Percentiles rank a stretch among this genome's conserved stretches.
Conservation (phyloP, 2,113 vertebrate species). For the Rhagologus leucostigma region DNA sequence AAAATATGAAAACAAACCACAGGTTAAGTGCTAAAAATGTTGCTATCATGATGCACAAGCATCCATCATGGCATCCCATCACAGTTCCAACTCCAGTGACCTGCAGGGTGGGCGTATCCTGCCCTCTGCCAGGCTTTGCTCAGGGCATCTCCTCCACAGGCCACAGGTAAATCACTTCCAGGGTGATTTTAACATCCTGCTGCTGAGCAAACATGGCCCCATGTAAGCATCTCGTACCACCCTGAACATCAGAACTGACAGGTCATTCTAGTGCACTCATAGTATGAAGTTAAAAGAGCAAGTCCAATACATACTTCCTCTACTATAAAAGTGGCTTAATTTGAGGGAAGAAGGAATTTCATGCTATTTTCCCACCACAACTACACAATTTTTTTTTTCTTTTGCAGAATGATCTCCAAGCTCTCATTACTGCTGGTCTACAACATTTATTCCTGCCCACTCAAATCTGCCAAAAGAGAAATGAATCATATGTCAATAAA, state of each 20-base stretch:
- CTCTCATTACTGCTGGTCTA: constrained; percentile 45
- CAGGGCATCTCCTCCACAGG: not conserved
- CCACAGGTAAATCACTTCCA: not conserved
- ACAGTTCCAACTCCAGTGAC: not conserved
- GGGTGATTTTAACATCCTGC: not conserved
- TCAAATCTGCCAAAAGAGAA: constrained; percentile 51
- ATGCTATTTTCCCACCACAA: not conserved
- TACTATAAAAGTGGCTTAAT: not conserved
- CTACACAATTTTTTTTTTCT: not conserved
- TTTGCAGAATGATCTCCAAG: not conserved
- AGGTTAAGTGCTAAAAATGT: not conserved
- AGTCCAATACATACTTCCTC: not conserved
- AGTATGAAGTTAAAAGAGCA: not conserved
- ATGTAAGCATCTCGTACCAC: rapidly evolving
- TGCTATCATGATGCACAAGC: not conserved
- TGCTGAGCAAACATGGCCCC: not conserved
- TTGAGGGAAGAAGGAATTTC: not conserved
- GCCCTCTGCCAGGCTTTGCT: not conserved
- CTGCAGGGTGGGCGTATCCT: not conserved
- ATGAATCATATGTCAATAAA: constrained; percentile 64
- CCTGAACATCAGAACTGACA: not conserved
- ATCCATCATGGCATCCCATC: not conserved
- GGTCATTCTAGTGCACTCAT: not conserved
- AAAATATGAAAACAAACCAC: not conserved
- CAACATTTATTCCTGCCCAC: constrained; percentile 47